These are phyloP conservation scores for Aphodius sticticus DNA, from an alignment of 2,888 invertebrate species.

Conservation along the genomic window DNA sequence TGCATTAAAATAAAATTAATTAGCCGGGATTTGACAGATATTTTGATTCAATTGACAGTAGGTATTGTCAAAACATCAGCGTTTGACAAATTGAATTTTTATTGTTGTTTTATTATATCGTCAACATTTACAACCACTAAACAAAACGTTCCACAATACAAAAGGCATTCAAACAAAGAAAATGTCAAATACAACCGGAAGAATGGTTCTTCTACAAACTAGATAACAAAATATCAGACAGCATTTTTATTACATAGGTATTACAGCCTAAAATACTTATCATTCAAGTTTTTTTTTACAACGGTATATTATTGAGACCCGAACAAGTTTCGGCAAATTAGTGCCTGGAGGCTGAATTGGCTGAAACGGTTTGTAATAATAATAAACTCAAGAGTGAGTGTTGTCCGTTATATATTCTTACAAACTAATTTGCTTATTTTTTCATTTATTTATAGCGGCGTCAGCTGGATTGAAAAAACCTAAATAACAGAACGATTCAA, in stretches of 20 bases:
- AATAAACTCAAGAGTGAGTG: neutral
- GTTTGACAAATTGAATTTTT: too few species aligned
- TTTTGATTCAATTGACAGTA: too few species aligned
- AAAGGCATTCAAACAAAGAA: too few species aligned
- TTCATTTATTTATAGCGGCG: neutral
- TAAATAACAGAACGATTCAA: neutral
- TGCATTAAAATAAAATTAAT: too few species aligned
- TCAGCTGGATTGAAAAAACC: neutral
- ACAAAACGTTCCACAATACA: too few species aligned
- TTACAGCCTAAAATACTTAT: neutral
- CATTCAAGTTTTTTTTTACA: neutral
- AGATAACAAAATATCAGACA: neutral
- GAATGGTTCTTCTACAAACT: neutral
- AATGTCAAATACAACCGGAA: too few species aligned
- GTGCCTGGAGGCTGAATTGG: neutral
- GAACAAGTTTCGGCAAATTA: neutral
- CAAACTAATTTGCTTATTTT: neutral
- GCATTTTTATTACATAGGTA: neutral
- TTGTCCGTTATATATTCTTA: neutral
- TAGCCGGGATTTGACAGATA: too few species aligned
- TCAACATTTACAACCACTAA: too few species aligned
- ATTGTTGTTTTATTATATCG: too few species aligned
- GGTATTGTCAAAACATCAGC: too few species aligned
- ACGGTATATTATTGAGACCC: neutral
- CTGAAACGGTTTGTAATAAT: neutral